Conservation (phyloP, 2,888 invertebrate genomes). For the Coelogynopora nodosa region DNA sequence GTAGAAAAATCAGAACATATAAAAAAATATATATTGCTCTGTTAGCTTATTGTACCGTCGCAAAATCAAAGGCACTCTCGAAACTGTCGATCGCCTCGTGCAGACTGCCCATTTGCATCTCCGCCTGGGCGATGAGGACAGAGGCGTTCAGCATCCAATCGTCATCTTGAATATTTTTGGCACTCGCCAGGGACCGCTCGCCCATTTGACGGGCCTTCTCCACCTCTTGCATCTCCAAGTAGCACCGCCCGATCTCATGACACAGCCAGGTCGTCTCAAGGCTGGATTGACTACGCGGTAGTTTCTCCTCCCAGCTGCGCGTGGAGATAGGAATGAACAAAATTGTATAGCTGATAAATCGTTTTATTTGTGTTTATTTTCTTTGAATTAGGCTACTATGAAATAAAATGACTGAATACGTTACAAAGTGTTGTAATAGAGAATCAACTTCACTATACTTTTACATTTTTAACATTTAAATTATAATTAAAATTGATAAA, state of each 20-base stretch:
- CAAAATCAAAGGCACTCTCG: conserved; percentile 56
- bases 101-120: conserved; percentile 43
- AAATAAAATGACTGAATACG: too few relatives aligned
- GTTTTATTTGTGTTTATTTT: too few relatives aligned
- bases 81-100: conserved; percentile 56
- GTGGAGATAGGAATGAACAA: background rate
- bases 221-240: conserved; percentile 58
- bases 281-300: conserved; percentile 59
- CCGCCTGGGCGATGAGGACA: conserved; percentile 47
- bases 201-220: conserved; percentile 44
- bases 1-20: background rate
- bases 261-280: conserved; percentile 62
- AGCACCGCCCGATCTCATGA: conserved; percentile 63
- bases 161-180: conserved; percentile 44
- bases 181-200: conserved; percentile 43
- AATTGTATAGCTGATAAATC: too few relatives aligned
- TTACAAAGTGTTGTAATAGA: too few relatives aligned
- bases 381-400: too few relatives aligned
- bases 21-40: too few relatives aligned
- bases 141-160: conserved; percentile 49
- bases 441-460: too few relatives aligned
- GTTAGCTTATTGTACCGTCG: conserved; percentile 51
- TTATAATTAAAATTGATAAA: too few relatives aligned
- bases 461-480: too few relatives aligned
- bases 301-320: conserved; percentile 59